These are phyloP conservation scores for Molorchus minor DNA, from an alignment of 2,888 invertebrate species.

Conservation along the genomic window DNA sequence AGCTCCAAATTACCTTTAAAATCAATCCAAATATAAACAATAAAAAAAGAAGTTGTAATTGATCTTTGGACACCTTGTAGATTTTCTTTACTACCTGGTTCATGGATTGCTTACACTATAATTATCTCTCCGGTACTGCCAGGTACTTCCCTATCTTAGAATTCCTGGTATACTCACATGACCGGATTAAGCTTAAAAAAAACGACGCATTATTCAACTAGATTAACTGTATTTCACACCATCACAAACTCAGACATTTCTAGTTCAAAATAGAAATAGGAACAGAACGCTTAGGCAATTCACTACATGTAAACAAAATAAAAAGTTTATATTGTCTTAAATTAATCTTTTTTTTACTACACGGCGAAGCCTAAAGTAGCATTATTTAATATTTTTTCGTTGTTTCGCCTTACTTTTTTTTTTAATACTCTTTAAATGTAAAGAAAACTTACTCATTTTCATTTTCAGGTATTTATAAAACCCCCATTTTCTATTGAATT, in stretches of 20 bases:
- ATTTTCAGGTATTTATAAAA: no score
- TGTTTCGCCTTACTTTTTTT: no score
- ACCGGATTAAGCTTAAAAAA: constrained; percentile 36
- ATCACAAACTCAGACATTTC: constrained; percentile 15
- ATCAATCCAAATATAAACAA: no score
- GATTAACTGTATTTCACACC: not conserved
- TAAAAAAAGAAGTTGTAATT: no score
- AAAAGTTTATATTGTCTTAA: no score
- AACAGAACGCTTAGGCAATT: constrained; percentile 36
- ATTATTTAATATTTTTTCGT: no score
- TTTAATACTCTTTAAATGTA: no score
- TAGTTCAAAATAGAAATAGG: constrained; percentile 45
- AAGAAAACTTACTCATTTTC: no score
- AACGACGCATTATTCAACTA: constrained; percentile 1
- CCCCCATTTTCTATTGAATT: no score
- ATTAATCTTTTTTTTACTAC: not conserved
- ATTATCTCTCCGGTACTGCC: constrained; percentile 32
- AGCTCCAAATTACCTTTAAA: no score
- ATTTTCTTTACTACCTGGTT: constrained; percentile 1
- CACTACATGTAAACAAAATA: constrained; percentile 13
- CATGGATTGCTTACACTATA: not conserved
- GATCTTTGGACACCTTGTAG: no score
- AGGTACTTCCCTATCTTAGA: constrained; percentile 49
- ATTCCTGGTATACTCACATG: constrained; percentile 44
- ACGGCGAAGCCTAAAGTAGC: no score